phyloP scores from a whole-genome alignment of 2,888 invertebrate genomes.

The Nebria brevicollis region DNA sequence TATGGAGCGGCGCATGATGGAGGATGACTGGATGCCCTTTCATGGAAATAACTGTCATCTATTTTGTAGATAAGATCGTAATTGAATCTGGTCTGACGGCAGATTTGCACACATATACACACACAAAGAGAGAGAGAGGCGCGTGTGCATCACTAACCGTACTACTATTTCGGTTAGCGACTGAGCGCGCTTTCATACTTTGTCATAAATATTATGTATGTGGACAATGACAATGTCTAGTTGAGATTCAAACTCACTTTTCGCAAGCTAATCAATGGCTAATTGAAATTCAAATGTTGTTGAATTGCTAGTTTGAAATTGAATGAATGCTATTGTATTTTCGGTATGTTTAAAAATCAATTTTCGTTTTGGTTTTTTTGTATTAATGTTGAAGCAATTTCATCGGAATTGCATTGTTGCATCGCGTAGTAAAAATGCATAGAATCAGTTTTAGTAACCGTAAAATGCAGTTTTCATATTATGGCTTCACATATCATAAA shows the following conservation, averaged over 20 bases:
- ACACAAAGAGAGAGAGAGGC: conserved; percentile 50
- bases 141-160: conserved; percentile 50
- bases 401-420: not conserved
- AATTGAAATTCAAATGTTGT: too few species aligned
- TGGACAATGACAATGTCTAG: too few species aligned
- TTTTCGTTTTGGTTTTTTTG: not conserved
- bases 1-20: conserved; percentile 52
- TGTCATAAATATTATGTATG: too few species aligned
- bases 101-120: conserved; percentile 64
- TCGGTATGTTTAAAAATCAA: too few species aligned
- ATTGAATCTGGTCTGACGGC: conserved; percentile 65
- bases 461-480: not conserved
- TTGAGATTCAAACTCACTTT: too few species aligned
- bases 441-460: not conserved
- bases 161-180: conserved; percentile 56
- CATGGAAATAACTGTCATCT: conserved; percentile 66
- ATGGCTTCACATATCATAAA: conserved; percentile 1
- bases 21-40: conserved; percentile 54
- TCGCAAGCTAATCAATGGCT: too few species aligned
- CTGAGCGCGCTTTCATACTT: conserved; percentile 1
- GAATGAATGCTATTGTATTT: too few species aligned
- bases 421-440: not conserved
- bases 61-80: conserved; percentile 66
- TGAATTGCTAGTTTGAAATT: too few species aligned
- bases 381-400: not conserved